Base-by-base conservation (phyloP, 2,797 vertebrate genomes). In the Phataginus tricuspis region DNA sequence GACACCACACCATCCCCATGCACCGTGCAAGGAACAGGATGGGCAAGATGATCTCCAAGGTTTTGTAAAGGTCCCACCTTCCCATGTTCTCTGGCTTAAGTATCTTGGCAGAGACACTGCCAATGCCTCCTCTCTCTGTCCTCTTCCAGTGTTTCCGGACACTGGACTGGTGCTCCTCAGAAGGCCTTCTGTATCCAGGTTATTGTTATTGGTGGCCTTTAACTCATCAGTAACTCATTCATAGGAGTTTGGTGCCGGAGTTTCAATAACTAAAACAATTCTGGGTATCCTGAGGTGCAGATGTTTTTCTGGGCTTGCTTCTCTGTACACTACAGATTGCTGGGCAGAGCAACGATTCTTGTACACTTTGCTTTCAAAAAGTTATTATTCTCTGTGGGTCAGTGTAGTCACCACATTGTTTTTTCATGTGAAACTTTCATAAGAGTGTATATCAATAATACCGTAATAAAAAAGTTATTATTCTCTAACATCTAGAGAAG, bases 21-120 rank as follows among this genome's bases (percentile, higher is more conserved):
- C 18, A 42, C 4, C 2, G 25, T 19, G 23, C 0, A 7, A 34
- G 23, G 63, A 0, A 6, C 5, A 13, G 23, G 55, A 19, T 23
- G 5, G 39, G 12, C 1, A 14, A 42, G 68, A 5, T 23, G 5
- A 21, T 39, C 29, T 64, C 49, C 27, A 29, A 34, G 34, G 25
- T 21, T 55, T 34, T 42, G 42, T 34, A 27, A 69, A 39, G 19
- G 57, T 64, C 45, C 3, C 18, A 51, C 45, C 8, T 69, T 51
- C 45, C 3, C 18, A 51, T 37, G 4, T 69, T 51, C 15, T 63
- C 31, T 8, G 51, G 42, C 63, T 75, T 31, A 29, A 19, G 25
- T 10, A 31, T 61, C n/a, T 85, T 25, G 23, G 55, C 11, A 34
- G n/a, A 45, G 61, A 61, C 2, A 5, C 7, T 63, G 11, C 11